Evolutionary conservation across 2,888 invertebrate species (phyloP), one percentile per base, ranked within the genome.

Genomic region (Lydus trimaculatus): DNA sequence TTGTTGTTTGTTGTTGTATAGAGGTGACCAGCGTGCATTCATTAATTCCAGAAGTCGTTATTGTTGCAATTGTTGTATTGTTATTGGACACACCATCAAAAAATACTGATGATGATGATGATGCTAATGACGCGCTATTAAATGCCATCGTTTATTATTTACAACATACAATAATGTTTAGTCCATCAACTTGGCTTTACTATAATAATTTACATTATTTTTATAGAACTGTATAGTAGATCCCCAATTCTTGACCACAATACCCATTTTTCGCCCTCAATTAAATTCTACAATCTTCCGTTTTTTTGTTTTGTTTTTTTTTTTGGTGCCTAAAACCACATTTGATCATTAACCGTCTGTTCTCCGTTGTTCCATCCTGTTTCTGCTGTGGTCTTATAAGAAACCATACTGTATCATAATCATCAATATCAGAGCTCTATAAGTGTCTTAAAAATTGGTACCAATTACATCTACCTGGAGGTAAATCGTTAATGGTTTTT

Each of bases 381-480:
- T 58, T 58, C 9, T 23, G n/a, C n/a, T 59, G 31, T 59, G 59
- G 33, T 59, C 33, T 15, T 59, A n/a, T 25, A 23, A 20, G 15
- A 33, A 28, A 23, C 59, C 31, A 28, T 31, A 28, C 59, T 15
- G 59, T 59, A 43, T 43, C 43, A 43, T 43, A n/a, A n/a, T 43
- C 43, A 43, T 43, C 43, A 43, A 43, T 43, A 43, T 43, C 43
- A 43, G 43, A n/a, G n/a, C n/a, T 62, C 66, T 39, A 33, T 65
- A 61, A 64, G 64, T 67, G 64, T 68, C 64, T 39, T 43, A 64
- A 65, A 68, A 68, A 64, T 68, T 65, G 64, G 68, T 64, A 31
- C 68, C 68, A 68, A 68, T 68, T 68, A 68, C 39, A 33, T 61
- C 64, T 65, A 65, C 68, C 68, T 68, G 63, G 61, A 61, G 68